Conservation (phyloP, 1,140 invertebrate species). For the Mercenaria mercenaria region DNA sequence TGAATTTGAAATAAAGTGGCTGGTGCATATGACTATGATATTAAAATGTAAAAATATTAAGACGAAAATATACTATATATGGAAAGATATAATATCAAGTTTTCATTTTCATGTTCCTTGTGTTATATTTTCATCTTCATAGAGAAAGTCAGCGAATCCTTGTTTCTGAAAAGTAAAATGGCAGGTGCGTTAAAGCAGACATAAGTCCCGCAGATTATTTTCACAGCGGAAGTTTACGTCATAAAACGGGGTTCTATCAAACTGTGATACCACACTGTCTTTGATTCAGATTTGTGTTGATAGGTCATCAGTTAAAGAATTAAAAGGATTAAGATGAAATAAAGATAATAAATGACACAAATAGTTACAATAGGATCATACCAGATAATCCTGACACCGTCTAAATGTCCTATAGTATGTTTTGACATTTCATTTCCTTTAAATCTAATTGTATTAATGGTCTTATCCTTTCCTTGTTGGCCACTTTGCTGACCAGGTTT, state of each 20-base stretch:
- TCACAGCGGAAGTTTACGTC: background rate
- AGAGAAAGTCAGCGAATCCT: background rate
- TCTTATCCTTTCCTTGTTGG: too few species aligned
- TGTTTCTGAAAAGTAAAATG: slow-evolving; percentile 12
- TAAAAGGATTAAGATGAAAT: background rate
- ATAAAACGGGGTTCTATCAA: background rate
- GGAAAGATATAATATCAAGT: too few species aligned
- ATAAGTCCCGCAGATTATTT: background rate
- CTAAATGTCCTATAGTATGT: background rate
- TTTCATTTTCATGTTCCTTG: too few species aligned
- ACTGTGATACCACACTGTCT: background rate
- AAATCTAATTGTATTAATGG: too few species aligned
- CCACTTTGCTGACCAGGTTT: too few species aligned
- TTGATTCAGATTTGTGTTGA: background rate
- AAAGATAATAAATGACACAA: slow-evolving; percentile 12
- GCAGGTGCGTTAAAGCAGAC: slow-evolving; percentile 1
- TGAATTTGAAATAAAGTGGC: too few species aligned
- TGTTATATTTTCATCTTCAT: background rate
- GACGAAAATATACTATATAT: too few species aligned
- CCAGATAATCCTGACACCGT: background rate
- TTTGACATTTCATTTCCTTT: background rate
- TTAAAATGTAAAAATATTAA: too few species aligned
- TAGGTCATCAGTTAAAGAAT: slow-evolving; percentile 26
- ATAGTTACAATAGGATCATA: background rate
- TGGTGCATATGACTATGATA: too few species aligned